Percentiles rank a stretch among this genome's conserved stretches.
phyloP scores from a whole-genome alignment of 2,797 vertebrate species.

The Coreius guichenoti region DNA sequence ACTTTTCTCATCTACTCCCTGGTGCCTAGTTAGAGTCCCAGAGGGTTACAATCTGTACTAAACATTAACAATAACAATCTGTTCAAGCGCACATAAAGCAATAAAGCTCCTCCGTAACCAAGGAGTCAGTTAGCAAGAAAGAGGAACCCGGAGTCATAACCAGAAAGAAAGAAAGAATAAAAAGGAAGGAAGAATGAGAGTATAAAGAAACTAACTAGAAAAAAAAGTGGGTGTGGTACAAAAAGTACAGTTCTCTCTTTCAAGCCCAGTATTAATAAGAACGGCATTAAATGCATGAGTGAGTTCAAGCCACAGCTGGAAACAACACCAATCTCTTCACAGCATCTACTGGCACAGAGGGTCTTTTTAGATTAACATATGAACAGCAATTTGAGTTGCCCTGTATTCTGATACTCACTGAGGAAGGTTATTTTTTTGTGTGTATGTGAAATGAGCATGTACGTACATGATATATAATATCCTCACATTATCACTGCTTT shows the following conservation, averaged over 20 bases:
- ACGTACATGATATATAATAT: slow-evolving; percentile 9
- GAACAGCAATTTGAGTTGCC: slow-evolving; percentile 9
- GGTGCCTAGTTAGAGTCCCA: slow-evolving; percentile 8
- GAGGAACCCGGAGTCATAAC: slow-evolving; percentile 44
- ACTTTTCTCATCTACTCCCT: slow-evolving; percentile 36
- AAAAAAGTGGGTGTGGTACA: neutral
- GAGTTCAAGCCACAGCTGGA: slow-evolving; percentile 45
- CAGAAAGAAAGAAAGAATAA: slow-evolving; percentile 27
- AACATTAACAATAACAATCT: slow-evolving; percentile 60
- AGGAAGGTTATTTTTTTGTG: neutral
- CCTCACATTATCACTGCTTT: neutral
- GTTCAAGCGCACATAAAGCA: slow-evolving; percentile 63
- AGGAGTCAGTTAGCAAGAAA: slow-evolving; percentile 72
- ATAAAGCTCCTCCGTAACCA: slow-evolving; percentile 71
- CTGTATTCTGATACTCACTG: slow-evolving; percentile 20
- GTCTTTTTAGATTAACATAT: slow-evolving; percentile 1
- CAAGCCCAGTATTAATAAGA: slow-evolving; percentile 64
- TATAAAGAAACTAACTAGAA: neutral
- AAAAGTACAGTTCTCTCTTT: slow-evolving; percentile 48
- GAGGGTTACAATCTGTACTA: slow-evolving; percentile 37
- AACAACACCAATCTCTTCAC: slow-evolving; percentile 50
- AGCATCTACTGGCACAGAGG: slow-evolving; percentile 38
- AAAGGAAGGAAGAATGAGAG: neutral
- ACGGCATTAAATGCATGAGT: slow-evolving; percentile 55
- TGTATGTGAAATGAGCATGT: neutral